Evolutionary conservation across 2,888 invertebrate species (phyloP), one percentile per base, ranked within the genome.

Genomic region (Nowickia ferox): DNA sequence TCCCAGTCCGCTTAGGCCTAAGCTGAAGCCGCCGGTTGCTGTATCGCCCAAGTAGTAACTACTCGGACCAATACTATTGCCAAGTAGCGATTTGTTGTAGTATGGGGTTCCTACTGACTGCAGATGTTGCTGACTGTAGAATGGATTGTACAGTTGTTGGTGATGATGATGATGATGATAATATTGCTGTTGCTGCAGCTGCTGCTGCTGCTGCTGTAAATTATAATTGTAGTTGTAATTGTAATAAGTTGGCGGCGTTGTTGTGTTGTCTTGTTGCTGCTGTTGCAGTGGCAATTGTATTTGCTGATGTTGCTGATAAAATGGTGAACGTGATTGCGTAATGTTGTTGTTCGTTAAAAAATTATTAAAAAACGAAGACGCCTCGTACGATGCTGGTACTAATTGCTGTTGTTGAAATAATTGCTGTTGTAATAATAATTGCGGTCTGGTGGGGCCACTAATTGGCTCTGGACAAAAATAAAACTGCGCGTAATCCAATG

Each of bases 401-500:
- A 76, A 86, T 89, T 84, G 88, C 88, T 82, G 90, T 87, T 78
- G 91, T 87, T 89, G 89, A 88, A 84, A 83, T 79, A 84, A 81
- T 77, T 87, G 86, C 53, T 79, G 89, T 79, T 90, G 90, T 87
- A 90, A 89, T 88, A 90, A 89, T 89, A 90, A 89, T 89, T 91
- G 88, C 87, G 88, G 87, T 88, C 86, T 88, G 87, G 83, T 88
- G 87, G 85, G 90, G 92, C 92, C 92, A 92, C 92, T 92, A 92
- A 90, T 91, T 91, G 92, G 92, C 92, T 91, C 92, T 91, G 91
- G 90, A 90, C 91, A 91, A 92, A 92, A 90, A 89, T 91, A 92
- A 90, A 91, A 89, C 92, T 91, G 91, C 89, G 92, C 92, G 91
- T 92, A 92, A 92, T 92, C 92, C 92, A 92, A 92, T 92, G 91